Evolutionary conservation across 2,113 vertebrate species (phyloP), one percentile per base, ranked within the genome.

Genomic region (Jacana jacana): DNA sequence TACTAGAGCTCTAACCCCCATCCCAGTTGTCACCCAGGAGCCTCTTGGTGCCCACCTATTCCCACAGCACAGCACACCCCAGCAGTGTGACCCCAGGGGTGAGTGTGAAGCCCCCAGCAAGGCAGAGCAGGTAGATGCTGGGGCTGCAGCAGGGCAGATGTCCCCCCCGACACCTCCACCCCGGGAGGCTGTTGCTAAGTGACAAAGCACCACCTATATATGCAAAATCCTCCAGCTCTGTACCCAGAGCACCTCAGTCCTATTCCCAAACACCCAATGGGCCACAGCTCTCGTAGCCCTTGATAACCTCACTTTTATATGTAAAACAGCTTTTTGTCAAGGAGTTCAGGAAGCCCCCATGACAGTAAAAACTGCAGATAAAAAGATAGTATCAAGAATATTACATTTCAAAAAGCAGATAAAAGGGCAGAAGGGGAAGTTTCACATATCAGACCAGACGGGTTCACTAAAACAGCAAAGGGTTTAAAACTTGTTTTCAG

Each of bases 171-270:
- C 66, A 44, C 63, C 82, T 86, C 82, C 91, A 46, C 44, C 95
- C 81, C 6, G 39, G 46, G 63, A 86, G 86, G 72, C 81, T 60
- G 93, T 65, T 96, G 96, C 93, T 91, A 94, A 81, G 94, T 51
- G 40, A 96, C 93, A 11, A 66, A 83, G 44, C 16, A n/a, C 44
- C 80, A 7, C 2, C 12, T 17, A 30, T 78, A 63, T 33, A 83
- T 44, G 71, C 60, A 76, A 81, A 80, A 84, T 57, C 52, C 78
- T 49, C 60, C 3, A 2, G 69, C 71, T 66, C 49, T 86, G 75
- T 25, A 60, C 40, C 11, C 52, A 12, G 3, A 42, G 51, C 0
- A 4, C 70, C 48, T 42, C 46, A 7, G 82, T 37, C 57, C 60
- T 13, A 1, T 9, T 81, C 89, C 95, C 94, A 79, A 93, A 55